phyloP scores from a whole-genome alignment of 2,113 vertebrate species.

The Baryphthengus martii region DNA sequence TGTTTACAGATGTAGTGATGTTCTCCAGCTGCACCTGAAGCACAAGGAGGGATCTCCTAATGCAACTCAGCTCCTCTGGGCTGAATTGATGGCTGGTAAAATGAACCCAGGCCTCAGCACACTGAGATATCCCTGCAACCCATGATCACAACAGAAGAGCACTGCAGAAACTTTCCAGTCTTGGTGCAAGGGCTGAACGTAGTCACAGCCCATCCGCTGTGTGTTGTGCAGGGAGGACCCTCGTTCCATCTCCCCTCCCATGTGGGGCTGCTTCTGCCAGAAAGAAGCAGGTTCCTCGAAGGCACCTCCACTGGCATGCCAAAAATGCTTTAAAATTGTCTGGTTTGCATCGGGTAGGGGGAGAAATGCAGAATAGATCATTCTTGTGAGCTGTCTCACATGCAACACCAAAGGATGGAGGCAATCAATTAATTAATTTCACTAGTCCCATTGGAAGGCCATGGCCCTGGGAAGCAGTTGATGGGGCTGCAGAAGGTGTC shows the following conservation, averaged over 20 bases:
- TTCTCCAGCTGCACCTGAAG: background rate
- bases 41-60: background rate
- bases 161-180: background rate
- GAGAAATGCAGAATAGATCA: background rate
- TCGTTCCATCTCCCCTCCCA: background rate
- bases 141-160: accelerated
- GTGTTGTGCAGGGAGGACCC: background rate
- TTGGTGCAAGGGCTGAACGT: background rate
- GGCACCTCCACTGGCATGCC: background rate
- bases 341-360: background rate
- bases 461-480: background rate
- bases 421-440: background rate
- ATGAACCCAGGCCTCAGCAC: background rate
- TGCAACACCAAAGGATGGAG: background rate
- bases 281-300: background rate
- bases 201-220: background rate
- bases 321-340: background rate
- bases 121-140: background rate
- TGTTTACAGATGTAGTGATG: background rate
- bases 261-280: background rate
- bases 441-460: background rate
- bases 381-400: background rate
- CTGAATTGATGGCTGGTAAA: accelerated
- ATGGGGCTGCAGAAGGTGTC: background rate
- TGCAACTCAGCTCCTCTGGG: background rate